Evolutionary conservation across 2,113 vertebrate species (phyloP).

Genomic region (Mohoua ochrocephala): DNA sequence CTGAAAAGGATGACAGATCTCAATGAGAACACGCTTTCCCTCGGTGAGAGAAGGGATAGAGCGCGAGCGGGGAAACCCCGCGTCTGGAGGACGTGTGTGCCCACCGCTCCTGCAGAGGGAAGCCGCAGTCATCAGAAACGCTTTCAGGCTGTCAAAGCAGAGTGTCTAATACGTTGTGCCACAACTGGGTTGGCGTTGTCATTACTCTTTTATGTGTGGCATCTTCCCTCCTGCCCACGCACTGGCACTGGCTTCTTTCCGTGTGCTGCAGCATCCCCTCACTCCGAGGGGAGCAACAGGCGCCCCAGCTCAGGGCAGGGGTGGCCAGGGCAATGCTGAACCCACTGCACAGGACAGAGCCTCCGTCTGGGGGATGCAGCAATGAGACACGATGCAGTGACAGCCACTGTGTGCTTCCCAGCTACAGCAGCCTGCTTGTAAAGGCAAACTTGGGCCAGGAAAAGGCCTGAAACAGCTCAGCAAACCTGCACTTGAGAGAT

Average conservation of each 20-base stretch:
- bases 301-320: background rate
- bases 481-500: background rate
- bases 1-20: background rate
- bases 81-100: fast-evolving
- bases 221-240: background rate
- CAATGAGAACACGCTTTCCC: background rate
- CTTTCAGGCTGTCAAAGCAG: background rate
- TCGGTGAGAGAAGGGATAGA: background rate
- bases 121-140: background rate
- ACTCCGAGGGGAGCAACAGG: fast-evolving
- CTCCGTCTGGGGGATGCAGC: fast-evolving
- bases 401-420: fast-evolving
- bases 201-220: background rate
- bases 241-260: fast-evolving
- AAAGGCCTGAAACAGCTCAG: background rate
- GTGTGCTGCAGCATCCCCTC: fast-evolving
- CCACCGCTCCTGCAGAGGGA: background rate
- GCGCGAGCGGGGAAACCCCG: background rate
- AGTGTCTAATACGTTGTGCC: background rate
- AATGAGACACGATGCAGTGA: fast-evolving
- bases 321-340: background rate
- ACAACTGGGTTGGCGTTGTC: background rate
- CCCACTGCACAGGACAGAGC: background rate
- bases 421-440: background rate
- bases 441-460: background rate